Evolutionary conservation across 2,888 invertebrate genomes (phyloP).

Genomic region (Caenorhabditis drosophilae): DNA sequence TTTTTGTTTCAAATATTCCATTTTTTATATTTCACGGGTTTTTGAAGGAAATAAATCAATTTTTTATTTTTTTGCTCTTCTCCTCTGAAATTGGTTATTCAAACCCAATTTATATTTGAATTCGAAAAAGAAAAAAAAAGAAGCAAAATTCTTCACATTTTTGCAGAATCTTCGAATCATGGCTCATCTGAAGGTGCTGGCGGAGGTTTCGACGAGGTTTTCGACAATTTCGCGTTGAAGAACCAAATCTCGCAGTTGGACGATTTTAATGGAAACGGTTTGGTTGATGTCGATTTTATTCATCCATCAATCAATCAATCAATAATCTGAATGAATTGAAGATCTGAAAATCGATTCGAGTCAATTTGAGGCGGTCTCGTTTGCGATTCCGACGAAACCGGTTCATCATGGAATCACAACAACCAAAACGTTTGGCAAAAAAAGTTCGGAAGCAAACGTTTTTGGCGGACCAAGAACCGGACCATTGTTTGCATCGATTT

Average conservation of each 20-base stretch:
- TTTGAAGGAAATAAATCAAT: background rate
- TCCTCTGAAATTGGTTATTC: background rate
- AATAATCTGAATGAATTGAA: background rate
- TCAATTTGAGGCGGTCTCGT: conserved; percentile 20
- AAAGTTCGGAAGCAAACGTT: conserved; percentile 7
- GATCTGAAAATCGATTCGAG: conserved; percentile 23
- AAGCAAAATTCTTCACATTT: no score
- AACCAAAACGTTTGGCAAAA: conserved; percentile 7
- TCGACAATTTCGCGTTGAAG: background rate
- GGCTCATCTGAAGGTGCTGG: conserved; percentile 55
- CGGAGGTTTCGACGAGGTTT: conserved; percentile 14
- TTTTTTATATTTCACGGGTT: background rate
- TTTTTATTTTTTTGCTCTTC: background rate
- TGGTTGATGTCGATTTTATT: background rate
- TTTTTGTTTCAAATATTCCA: background rate
- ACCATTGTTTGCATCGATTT: conserved; percentile 43
- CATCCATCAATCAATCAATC: background rate
- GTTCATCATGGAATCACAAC: conserved; percentile 28
- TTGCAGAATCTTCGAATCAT: conserved; percentile 46
- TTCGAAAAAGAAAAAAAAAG: background rate
- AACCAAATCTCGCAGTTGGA: conserved; percentile 5
- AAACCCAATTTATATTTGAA: background rate
- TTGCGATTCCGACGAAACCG: conserved; percentile 13
- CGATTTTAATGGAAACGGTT: conserved; percentile 35
- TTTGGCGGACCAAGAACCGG: conserved; percentile 43